Percentiles rank a stretch among this genome's conserved stretches.
These are phyloP conservation scores for Pelusios castaneus DNA, from an alignment of 2,113 vertebrate genomes.

Conservation along the genomic window DNA sequence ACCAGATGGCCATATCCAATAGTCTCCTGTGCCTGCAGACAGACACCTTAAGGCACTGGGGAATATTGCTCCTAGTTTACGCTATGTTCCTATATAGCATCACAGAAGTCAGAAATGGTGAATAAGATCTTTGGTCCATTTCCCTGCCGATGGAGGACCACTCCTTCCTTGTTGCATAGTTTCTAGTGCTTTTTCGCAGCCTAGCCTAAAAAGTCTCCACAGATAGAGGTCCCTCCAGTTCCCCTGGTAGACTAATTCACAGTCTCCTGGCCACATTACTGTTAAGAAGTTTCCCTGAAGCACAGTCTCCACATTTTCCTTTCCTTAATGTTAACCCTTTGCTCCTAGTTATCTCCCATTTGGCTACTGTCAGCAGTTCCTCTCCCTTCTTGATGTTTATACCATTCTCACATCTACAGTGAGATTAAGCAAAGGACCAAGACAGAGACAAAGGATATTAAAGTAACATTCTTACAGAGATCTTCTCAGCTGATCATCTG, in stretches of 20 bases:
- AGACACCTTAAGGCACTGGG: not conserved
- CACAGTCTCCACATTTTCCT: not conserved
- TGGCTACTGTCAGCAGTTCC: not conserved
- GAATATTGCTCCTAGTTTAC: not conserved
- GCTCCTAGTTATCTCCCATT: not conserved
- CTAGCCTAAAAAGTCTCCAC: not conserved
- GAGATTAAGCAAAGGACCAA: not conserved
- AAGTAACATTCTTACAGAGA: not conserved
- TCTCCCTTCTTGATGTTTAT: not conserved
- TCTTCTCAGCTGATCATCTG: not conserved
- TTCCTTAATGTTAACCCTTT: not conserved
- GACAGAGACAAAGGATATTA: not conserved
- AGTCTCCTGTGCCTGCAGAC: accelerated
- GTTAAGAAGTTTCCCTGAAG: not conserved
- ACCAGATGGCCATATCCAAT: not conserved
- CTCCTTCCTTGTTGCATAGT: not conserved
- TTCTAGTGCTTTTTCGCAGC: not conserved
- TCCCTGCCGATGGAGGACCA: accelerated
- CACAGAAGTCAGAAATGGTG: not conserved
- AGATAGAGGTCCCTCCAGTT: not conserved
- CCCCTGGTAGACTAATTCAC: not conserved
- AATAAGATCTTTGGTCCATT: not conserved
- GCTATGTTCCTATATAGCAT: not conserved
- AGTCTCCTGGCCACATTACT: not conserved
- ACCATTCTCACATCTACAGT: not conserved